These are phyloP conservation scores for Parnassius apollo DNA, from an alignment of 2,888 invertebrate genomes.

Conservation along the genomic window DNA sequence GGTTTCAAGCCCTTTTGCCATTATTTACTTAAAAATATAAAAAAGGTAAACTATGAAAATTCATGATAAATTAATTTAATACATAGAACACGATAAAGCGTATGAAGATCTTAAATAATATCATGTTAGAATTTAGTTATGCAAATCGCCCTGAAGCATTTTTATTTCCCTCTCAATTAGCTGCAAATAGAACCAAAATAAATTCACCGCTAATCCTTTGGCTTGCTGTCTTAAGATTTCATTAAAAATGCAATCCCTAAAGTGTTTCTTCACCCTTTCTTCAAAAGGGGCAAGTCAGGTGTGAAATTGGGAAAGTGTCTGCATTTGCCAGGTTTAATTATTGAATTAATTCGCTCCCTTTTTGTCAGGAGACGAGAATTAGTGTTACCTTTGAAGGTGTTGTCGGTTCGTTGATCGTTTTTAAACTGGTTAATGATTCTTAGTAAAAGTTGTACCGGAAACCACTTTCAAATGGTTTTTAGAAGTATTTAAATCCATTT, in stretches of 20 bases:
- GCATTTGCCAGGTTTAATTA: slow-evolving; percentile 49
- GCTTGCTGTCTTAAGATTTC: slow-evolving; percentile 34
- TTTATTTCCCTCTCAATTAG: slow-evolving; percentile 13
- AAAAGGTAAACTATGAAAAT: no score
- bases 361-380: slow-evolving; percentile 35
- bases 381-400: slow-evolving; percentile 44
- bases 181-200: slow-evolving; percentile 26
- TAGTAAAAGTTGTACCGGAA: slow-evolving; percentile 2
- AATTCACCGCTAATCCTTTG: slow-evolving; percentile 28
- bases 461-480: slow-evolving; percentile 10
- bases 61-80: no score
- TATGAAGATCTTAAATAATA: no score
- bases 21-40: no score
- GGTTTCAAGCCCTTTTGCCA: no score
- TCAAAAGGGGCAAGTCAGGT: slow-evolving; percentile 48
- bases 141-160: slow-evolving; percentile 1
- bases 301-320: slow-evolving; percentile 49
- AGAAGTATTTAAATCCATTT: background rate
- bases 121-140: no score
- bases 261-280: slow-evolving; percentile 40
- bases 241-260: slow-evolving; percentile 49
- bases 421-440: slow-evolving; percentile 28
- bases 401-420: slow-evolving; percentile 39
- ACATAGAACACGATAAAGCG: no score
- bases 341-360: slow-evolving; percentile 43